Base-by-base conservation (phyloP, 1,140 invertebrate species). In the Drosophila melanica region DNA sequence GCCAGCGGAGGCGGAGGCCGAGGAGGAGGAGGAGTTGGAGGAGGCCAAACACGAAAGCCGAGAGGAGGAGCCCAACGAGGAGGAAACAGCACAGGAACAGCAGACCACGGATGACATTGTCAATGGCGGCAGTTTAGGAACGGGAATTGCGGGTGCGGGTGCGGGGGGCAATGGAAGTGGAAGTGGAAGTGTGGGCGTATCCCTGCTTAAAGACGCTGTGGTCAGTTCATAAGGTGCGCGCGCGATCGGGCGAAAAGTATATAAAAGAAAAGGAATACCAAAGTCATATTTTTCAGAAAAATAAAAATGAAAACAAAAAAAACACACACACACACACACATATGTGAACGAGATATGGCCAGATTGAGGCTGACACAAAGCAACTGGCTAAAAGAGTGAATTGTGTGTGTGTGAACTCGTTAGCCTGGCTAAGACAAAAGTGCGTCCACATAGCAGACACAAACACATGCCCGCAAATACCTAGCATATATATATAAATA, bases 201-300 rank as follows among this genome's bases (percentile, higher is more conserved):
- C 58, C 14, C 66, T 80, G 84, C 66, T 79, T 5, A 87, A 89
- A 62, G 82, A 87, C 68, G 79, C 82, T 41, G 79, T 87, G 60
- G 80, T 85, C 79, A 89, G 79, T 67, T 84, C 79, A 47, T 84
- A 82, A 37, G 62, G 57, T 48, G 39, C 51, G 16, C 51, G 16
- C 55, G 48, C 30, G 47, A 23, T 50, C 47, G 30, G 30, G 48
- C 12, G 44, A 48, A 63, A 30, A 37, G 45, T 58, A 54, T 30
- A 37, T 39, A 58, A 76, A 76, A 59, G 16, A 51, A 53, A 59
- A 54, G 82, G 77, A 90, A 90, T 90, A 85, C 85, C 85, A 90
- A 90, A 90, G 85, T 90, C 81, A 89, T 89, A 90, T 89, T 89
- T 89, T 89, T 89, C 77, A 90, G 85, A 90, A 90, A 90, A 90